These are phyloP conservation scores for Chrysina gloriosa DNA, from an alignment of 2,888 invertebrate genomes.

Conservation along the genomic window DNA sequence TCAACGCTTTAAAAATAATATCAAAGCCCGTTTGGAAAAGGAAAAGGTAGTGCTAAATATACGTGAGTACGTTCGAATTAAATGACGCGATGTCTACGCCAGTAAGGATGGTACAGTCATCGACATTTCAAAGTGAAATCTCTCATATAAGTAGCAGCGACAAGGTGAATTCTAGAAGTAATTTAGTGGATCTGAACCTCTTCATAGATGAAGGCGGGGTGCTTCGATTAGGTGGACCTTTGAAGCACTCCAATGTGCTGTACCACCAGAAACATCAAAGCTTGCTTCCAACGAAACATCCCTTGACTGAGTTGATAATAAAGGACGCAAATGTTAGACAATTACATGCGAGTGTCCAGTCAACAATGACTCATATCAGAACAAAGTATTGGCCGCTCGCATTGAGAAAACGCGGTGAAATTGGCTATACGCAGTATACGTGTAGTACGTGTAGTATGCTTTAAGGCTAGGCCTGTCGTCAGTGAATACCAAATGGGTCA, in stretches of 20 bases:
- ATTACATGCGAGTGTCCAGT: slow-evolving; percentile 33
- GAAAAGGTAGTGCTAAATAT: not conserved
- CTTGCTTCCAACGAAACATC: slow-evolving; percentile 17
- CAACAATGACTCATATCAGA: slow-evolving; percentile 18
- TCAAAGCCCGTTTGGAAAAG: not conserved
- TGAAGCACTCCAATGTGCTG: slow-evolving; percentile 2
- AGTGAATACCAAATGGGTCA: slow-evolving; percentile 31
- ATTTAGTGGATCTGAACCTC: slow-evolving; percentile 8
- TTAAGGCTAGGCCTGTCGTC: not conserved
- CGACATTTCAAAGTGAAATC: not conserved
- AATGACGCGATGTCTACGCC: not conserved
- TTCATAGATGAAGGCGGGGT: slow-evolving; percentile 33
- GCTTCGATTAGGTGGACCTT: slow-evolving; percentile 35
- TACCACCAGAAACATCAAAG: slow-evolving; percentile 30
- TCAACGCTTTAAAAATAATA: not conserved
- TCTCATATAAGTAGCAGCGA: not conserved
- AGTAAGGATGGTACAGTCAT: not conserved
- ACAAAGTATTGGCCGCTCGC: slow-evolving; percentile 32
- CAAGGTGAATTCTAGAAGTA: not conserved
- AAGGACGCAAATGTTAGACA: slow-evolving; percentile 17
- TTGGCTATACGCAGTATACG: not conserved
- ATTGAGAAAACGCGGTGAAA: not conserved
- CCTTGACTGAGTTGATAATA: slow-evolving; percentile 31
- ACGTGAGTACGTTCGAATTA: not conserved
- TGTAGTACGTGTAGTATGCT: slow-evolving; percentile 2